Base-by-base conservation (phyloP, 2,797 vertebrate species). In the Anabas testudineus region DNA sequence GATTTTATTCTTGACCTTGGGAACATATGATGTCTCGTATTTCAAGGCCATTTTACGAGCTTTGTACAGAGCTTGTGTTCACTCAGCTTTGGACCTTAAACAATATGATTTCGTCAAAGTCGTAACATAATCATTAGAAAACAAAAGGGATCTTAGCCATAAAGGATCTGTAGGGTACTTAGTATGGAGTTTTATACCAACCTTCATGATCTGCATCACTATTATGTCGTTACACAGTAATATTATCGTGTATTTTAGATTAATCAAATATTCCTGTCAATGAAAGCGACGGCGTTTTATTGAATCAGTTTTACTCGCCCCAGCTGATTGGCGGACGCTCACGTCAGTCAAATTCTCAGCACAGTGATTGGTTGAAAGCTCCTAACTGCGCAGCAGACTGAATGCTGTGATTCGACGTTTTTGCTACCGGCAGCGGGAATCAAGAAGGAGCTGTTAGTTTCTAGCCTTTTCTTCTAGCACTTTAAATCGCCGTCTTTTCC, bases 401-500 rank as follows among this genome's bases (percentile, higher is more conserved):
- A 67, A 10, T 52, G 57, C 48, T 46, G 47, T 37, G 28, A 42
- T 47, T 62, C 18, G 43, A 57, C 48, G 26, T 59, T 7, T 9
- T 45, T 21, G 18, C 28, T 28, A 10, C 47, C 28, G 67, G 53
- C 59, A 86, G 87, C 81, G 80, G 77, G 80, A 87, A 74, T 69
- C 67, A 84, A 81, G 61, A 76, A 87, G 67, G n/a, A n/a, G n/a
- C n/a, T n/a, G n/a, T n/a, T 57, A 39, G 22, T 57, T 59, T 81
- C 12, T 32, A 55, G 61, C 74, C 52, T 69, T 73, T 83, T 67
- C 34, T 78, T 80, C 24, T 0, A 32, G 24, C 52, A 60, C 57
- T 77, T 81, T 41, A 67, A 74, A 46, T 28, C 19, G 1, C 6
- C 21, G 7, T 0, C 7, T 41, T 55, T 36, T n/a, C 18, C 22